Evolutionary conservation across 2,113 vertebrate genomes (phyloP), one percentile per base, ranked within the genome.

Genomic region (Periophthalmus modestus): DNA sequence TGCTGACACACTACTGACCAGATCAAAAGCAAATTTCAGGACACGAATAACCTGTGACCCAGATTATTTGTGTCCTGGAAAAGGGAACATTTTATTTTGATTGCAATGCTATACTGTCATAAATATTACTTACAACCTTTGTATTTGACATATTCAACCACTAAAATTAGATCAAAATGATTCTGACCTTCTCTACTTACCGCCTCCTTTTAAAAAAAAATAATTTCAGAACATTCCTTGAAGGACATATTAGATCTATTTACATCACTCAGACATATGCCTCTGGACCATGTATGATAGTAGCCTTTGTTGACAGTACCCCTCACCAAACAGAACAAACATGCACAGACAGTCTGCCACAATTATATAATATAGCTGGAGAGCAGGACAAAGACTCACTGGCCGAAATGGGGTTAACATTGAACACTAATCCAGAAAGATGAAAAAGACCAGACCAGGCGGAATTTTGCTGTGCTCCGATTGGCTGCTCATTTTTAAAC

Each of bases 401-500:
- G 81, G 33, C 68, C 54, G 66, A 77, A 72, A 66, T 50, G 71
- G 24, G 54, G 61, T 33, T 19, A 74, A 57, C 66, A 78, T 70
- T 34, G 62, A 57, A 72, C 9, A 72, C 16, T 66, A 46, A 67
- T 50, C 73, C 28, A 59, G 36, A 52, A 65, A 68, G 16, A 75
- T 36, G 73, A 72, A 62, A 3, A 39, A 62, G 46, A 65, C 24
- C 2, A 43, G 67, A 61, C 50, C 12, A n/a, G n/a, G n/a, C n/a
- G 54, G 10, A 23, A 68, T 68, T 54, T 36, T 79, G 71, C 47
- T 7, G 80, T 62, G 14, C 7, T 6, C 55, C 66, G 48, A 78
- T 83, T 84, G 82, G 87, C 73, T 68, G n/a, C 75, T 14, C 23
- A 75, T 54, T 77, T 46, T 66, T 55, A 59, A 85, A 67, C 78